phyloP scores from a whole-genome alignment of 2,113 vertebrate genomes.

The Pseudonaja textilis region DNA sequence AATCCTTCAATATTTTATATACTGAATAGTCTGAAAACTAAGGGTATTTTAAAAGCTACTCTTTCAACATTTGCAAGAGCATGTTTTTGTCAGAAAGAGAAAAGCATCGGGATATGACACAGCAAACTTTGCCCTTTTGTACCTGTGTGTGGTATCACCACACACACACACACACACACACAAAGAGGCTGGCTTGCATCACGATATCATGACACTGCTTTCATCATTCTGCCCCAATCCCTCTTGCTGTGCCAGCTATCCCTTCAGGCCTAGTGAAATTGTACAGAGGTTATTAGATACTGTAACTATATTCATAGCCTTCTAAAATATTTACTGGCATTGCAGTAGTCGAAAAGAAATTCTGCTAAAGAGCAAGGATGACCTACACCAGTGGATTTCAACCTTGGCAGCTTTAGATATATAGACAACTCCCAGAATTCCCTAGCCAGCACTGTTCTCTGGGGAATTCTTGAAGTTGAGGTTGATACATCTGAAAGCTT shows the following conservation, averaged over 20 bases:
- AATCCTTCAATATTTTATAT: not conserved
- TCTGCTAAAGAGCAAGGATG: not conserved
- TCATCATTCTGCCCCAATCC: not conserved
- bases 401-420: not conserved
- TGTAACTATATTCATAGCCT: no score
- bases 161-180: not conserved
- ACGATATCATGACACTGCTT: not conserved
- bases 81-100: not conserved
- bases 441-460: not conserved
- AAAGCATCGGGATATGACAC: not conserved
- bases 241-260: not conserved
- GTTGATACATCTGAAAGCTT: not conserved
- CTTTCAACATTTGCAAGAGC: not conserved
- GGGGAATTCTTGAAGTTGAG: not conserved
- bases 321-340: not conserved
- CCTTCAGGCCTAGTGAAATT: not conserved
- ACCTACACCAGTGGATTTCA: not conserved
- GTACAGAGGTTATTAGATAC: not conserved
- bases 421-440: not conserved
- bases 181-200: not conserved
- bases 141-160: not conserved
- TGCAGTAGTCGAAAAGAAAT: not conserved
- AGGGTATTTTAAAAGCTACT: not conserved
- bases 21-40: no score
- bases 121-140: not conserved